Evolutionary conservation across 2,888 invertebrate species (phyloP).

Genomic region (Gastrophysa polygoni): DNA sequence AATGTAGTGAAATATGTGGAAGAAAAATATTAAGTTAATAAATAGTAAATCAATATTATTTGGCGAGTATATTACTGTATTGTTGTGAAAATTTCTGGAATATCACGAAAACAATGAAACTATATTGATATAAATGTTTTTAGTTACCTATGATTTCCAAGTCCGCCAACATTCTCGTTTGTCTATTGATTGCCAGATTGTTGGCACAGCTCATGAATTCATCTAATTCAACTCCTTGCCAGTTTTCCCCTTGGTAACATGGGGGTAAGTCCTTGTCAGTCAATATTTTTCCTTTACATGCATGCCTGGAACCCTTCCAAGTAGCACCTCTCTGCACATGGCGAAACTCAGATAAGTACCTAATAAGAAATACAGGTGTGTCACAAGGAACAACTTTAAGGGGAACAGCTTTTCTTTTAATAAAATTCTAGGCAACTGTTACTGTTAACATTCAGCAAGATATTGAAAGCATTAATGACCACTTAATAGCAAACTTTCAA

Average conservation of each 20-base stretch:
- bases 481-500: too few relatives aligned
- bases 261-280: constrained; percentile 82
- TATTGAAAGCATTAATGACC: too few relatives aligned
- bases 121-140: too few relatives aligned
- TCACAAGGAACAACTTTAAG: not conserved
- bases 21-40: too few relatives aligned
- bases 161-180: constrained; percentile 98
- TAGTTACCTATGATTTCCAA: constrained; percentile 79
- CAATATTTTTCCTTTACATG: constrained; percentile 77
- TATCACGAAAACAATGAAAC: too few relatives aligned
- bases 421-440: not conserved
- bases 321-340: constrained; percentile 97
- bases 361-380: constrained; percentile 8
- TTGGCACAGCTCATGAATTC: constrained; percentile 91
- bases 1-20: too few relatives aligned
- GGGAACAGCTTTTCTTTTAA: not conserved
- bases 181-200: constrained; percentile 95
- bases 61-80: too few relatives aligned
- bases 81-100: too few relatives aligned
- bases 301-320: constrained; percentile 85
- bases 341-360: constrained; percentile 93
- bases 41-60: too few relatives aligned
- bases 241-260: constrained; percentile 78
- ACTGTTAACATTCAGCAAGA: too few relatives aligned
- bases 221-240: constrained; percentile 88